Percentiles rank a stretch among this genome's conserved stretches.
Evolutionary conservation across 1,140 invertebrate species (phyloP).

Genomic region (Apocrypta bakeri): DNA sequence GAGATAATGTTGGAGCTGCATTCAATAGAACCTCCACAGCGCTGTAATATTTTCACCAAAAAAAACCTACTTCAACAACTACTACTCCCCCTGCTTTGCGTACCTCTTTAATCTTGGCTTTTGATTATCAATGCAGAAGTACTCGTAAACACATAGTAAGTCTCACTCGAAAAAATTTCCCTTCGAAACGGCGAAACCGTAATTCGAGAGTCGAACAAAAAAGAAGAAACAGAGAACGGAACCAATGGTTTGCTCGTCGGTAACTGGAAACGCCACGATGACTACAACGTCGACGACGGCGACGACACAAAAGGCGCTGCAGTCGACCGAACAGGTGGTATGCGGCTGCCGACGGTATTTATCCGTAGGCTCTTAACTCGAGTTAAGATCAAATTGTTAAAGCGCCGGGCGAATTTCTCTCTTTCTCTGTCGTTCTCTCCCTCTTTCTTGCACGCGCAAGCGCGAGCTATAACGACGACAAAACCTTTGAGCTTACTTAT

Average conservation of each 20-base stretch:
- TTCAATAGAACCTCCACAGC: not conserved
- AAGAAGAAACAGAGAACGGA: not conserved
- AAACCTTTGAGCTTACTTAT: too few relatives aligned
- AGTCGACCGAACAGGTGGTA: constrained; percentile 56
- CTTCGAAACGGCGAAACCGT: not conserved
- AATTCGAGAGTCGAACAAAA: not conserved
- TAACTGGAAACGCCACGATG: not conserved
- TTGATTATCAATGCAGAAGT: not conserved
- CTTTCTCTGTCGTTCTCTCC: too few relatives aligned
- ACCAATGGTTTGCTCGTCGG: not conserved
- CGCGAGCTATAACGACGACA: too few relatives aligned
- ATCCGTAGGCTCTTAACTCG: constrained; percentile 2
- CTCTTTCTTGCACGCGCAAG: not conserved
- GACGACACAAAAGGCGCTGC: not conserved
- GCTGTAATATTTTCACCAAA: not conserved
- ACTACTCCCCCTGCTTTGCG: not conserved
- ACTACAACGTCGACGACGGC: not conserved
- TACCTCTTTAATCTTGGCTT: not conserved
- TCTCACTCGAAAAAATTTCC: too few relatives aligned
- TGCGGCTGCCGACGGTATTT: constrained; percentile 43
- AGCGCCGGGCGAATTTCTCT: constrained; percentile 18
- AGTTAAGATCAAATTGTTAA: constrained; percentile 38
- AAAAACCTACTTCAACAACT: not conserved
- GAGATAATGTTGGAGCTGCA: not conserved
- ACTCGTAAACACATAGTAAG: not conserved